Base-by-base conservation (phyloP, 2,113 vertebrate genomes). In the Chionomys nivalis region DNA sequence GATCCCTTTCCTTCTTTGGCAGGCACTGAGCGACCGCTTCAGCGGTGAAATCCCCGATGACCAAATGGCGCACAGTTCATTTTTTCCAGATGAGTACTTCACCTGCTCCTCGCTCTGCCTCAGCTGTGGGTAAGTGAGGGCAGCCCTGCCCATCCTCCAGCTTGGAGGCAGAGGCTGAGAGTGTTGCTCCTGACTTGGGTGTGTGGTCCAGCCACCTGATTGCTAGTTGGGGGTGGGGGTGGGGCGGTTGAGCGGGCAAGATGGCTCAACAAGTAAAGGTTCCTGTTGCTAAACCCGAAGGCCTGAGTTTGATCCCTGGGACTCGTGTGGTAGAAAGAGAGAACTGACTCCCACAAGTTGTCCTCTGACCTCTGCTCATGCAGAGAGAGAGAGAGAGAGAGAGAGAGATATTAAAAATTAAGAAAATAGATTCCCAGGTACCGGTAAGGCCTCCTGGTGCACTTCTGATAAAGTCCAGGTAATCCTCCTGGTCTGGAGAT, bases 31-130 rank as follows among this genome's bases (percentile, higher is more conserved):
- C 36, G 99, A 99, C 94, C 99, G 99, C 82, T 99, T 99, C 98
- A 99, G 99, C 75, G 99, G 99, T 42, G 99, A 99, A 86, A 99
- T 99, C 91, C 98, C 99, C 0, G 99, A 99, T 96, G 99, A 99
- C 92, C 99, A 99, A 96, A 99, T 99, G 99, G 98, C 99, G 31
- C 99, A 99, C 97, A 99, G 99, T 98, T 99, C 99, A 55, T 99
- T 99, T 97, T 99, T 99, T 96, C 99, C 99, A 61, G 99, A 99
- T 90, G 99, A 99, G 94, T 99, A 99, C 98, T 99, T 99, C 94
- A 99, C 99, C 91, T 99, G 99, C 97, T 99, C 99, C 78, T 99
- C 99, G 93, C 96, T 99, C 96, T 99, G 99, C 96, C 99, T 99
- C 98, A 99, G 99, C 98, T 99, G 99, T 97, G 99, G 99, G 99